Base-by-base conservation (phyloP, 2,797 vertebrate species). In the Distichodus sexfasciatus region DNA sequence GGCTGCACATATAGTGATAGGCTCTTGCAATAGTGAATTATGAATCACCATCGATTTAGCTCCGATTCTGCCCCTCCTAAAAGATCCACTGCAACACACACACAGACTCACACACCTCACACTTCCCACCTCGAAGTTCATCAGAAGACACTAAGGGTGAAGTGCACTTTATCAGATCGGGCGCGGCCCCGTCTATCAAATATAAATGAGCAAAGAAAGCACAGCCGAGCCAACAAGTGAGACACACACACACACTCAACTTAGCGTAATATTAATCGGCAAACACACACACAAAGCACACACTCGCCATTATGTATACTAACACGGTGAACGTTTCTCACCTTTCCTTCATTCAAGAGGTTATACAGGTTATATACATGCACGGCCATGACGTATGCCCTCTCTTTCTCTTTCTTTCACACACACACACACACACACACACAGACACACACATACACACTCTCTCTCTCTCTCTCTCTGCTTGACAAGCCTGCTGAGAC, bases 21-120 rank as follows among this genome's bases (percentile, higher is more conserved):
- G 92, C 93, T 94, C 93, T 92, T 93, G 92, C 91, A 90, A 94
- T 95, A 93, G 93, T 95, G 96, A 97, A 97, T 98, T 97, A 97
- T 94, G 95, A 95, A 97, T 95, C 90, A 92, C 88, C 94, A 96
- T 96, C 84, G 94, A 97, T 96, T 96, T 95, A 91, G 90, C 86
- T 63, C 83, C 83, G 67, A 88, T 93, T 91, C 74, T 61, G 41
- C 43, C 87, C 85, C 83, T 88, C 91, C 91, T 90, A 90, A 91
- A 48, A 31, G 59, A 36, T 26, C 53, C 55, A 53, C 41, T 28
- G 47, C 28, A 62, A 11, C 67, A n/a, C 41, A 28, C n/a, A 40
- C 47, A 46, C 54, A 66, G 65, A 72, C 54, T 23, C 59, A 60
- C 51, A 53, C 70, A 55, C 69, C 36, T 66, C 11, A 62, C 44